These are phyloP conservation scores for Gallinago jamesoni DNA, from an alignment of 2,113 vertebrate species.

Conservation along the genomic window DNA sequence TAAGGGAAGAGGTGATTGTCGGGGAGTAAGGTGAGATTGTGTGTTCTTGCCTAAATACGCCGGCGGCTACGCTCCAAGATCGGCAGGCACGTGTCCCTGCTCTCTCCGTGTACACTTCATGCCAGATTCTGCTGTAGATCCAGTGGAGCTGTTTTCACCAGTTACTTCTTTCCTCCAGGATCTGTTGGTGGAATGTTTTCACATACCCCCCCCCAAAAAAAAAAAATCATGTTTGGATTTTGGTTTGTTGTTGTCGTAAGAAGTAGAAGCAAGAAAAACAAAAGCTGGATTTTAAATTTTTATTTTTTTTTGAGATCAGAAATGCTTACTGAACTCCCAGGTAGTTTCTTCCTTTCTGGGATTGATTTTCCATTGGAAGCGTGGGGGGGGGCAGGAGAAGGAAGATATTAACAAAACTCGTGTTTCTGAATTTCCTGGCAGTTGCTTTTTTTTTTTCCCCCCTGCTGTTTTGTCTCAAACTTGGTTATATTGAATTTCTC, in stretches of 20 bases:
- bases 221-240: background rate
- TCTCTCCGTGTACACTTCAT: background rate
- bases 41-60: background rate
- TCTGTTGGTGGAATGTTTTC: background rate
- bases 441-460: background rate
- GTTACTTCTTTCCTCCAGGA: background rate
- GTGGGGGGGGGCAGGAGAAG: background rate
- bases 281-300: background rate
- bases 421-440: background rate
- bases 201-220: background rate
- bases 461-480: background rate
- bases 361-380: conserved; percentile 1
- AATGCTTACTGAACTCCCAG: background rate
- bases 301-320: background rate
- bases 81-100: background rate
- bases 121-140: background rate
- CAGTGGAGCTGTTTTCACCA: background rate
- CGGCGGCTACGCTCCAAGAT: background rate
- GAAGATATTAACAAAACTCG: background rate
- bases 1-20: background rate
- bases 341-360: background rate
- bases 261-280: background rate
- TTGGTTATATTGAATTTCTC: background rate
- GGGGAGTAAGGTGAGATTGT: background rate
- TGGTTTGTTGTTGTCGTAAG: background rate